Evolutionary conservation across 2,888 invertebrate species (phyloP).

Genomic region (Drosophila diplacantha): DNA sequence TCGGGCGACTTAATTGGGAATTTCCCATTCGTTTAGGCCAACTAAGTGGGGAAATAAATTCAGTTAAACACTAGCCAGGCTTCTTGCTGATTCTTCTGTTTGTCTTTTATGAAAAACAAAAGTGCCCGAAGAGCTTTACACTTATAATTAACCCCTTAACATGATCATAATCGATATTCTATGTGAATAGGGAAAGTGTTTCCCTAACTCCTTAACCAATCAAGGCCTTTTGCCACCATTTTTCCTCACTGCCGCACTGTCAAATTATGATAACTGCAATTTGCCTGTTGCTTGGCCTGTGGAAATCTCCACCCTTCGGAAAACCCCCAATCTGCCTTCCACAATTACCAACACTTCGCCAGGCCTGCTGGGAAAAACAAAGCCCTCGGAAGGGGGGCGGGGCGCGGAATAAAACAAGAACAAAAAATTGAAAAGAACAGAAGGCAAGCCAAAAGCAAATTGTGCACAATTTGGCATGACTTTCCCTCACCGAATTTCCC

Average conservation of each 20-base stretch:
- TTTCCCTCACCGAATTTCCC: conserved; percentile 19
- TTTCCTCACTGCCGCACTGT: conserved; percentile 5
- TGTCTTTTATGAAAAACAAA: background rate
- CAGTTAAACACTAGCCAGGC: background rate
- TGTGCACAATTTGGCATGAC: conserved; percentile 53
- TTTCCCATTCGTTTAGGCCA: background rate
- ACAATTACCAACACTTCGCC: conserved; percentile 12
- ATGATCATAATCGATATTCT: too few species aligned
- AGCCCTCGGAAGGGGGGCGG: background rate
- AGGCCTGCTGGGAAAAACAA: conserved; percentile 13
- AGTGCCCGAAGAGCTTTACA: background rate
- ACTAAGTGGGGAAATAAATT: conserved; percentile 2
- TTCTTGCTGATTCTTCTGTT: background rate
- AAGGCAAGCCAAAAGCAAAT: conserved; percentile 45
- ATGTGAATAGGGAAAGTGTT: too few species aligned
- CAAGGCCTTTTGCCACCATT: background rate
- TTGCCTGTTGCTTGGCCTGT: conserved; percentile 27
- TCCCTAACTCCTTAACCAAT: background rate
- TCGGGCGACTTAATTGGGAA: conserved; percentile 51
- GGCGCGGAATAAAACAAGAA: conserved; percentile 3
- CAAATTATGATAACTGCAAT: conserved; percentile 28
- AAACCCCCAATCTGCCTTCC: conserved; percentile 5
- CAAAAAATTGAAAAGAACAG: conserved; percentile 34
- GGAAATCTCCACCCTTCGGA: background rate
- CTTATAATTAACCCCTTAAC: too few species aligned